Evolutionary conservation across 2,113 vertebrate species (phyloP).

Genomic region (Cyanoliseus patagonus): DNA sequence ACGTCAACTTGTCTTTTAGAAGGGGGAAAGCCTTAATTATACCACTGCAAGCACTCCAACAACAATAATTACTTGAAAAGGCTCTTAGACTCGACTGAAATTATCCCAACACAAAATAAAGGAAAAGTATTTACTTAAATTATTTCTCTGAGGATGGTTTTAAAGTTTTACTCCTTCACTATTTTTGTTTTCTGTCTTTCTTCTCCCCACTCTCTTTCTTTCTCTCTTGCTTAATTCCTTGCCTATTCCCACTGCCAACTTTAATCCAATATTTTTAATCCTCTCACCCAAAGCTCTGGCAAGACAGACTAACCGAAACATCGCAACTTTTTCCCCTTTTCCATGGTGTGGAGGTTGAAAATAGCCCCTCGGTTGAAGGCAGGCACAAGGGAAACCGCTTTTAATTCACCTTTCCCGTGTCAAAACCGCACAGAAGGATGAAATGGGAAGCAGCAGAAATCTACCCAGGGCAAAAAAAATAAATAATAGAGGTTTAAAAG

Average conservation of each 20-base stretch:
- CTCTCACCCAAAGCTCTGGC: background rate
- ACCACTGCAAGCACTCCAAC: conserved; percentile 32
- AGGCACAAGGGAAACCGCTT: background rate
- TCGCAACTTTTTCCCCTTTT: background rate
- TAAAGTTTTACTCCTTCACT: conserved; percentile 40
- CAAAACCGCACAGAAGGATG: background rate
- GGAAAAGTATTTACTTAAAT: conserved; percentile 40
- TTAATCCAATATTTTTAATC: background rate
- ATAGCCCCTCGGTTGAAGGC: background rate
- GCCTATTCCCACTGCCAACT: background rate
- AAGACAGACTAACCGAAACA: background rate
- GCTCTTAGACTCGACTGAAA: conserved; percentile 39
- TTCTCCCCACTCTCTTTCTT: background rate
- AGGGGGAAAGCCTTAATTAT: background rate
- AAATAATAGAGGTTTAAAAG: background rate
- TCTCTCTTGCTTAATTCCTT: background rate
- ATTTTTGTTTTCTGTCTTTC: background rate
- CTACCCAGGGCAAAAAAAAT: background rate
- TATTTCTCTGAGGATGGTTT: conserved; percentile 39
- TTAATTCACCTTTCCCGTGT: background rate
- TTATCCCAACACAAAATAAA: conserved; percentile 31
- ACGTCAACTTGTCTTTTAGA: conserved; percentile 12
- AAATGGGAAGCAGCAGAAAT: background rate
- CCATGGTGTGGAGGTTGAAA: background rate
- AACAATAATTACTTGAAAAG: conserved; percentile 44